Evolutionary conservation across 2,797 vertebrate species (phyloP), one percentile per base, ranked within the genome.

Genomic region (Hippopotamyrus pictus): DNA sequence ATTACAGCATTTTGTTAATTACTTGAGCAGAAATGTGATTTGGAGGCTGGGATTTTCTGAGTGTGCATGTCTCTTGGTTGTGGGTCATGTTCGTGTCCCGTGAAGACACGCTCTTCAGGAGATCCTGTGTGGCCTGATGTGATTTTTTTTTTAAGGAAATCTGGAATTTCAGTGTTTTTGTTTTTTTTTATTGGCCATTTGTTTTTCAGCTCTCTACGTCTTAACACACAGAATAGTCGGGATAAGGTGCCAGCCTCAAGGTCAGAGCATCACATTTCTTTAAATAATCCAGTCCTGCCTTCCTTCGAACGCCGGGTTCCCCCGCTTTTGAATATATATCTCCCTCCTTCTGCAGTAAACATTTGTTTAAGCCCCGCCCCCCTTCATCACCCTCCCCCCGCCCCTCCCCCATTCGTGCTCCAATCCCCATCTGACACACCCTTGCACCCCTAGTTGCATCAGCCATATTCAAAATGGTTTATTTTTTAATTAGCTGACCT

Each of bases 171-270:
- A 95, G 95, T 94, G 92, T 94, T 91, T 92, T 93, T 92, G 54
- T 90, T 53, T 62, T 90, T 94, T 98, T 97, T 98, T 97, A 96
- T 96, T 96, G 96, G 95, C 97, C 93, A 96, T 97, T 97, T 97
- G 96, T 99, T 97, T 99, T 99, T 96, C 98, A 99, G 98, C 98
- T 93, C 97, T 97, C 98, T 97, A 97, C 98, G 95, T 97, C 97
- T 97, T 99, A 98, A 98, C 97, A 96, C 97, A 97, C 97, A 98
- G 97, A 97, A 95, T 99, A 97, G 96, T 96, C 97, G 97, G 97
- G 97, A 98, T 98, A 97, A 98, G 96, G 96, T 99, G 98, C 97
- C 98, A 96, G 93, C 96, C 96, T 94, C 97, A 98, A 99, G 98
- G 98, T 99, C 98, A 99, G 98, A 97, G 92, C 94, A 97, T 96